Evolutionary conservation across 2,113 vertebrate genomes (phyloP).

Genomic region (Chamaetylas fuelleborni): DNA sequence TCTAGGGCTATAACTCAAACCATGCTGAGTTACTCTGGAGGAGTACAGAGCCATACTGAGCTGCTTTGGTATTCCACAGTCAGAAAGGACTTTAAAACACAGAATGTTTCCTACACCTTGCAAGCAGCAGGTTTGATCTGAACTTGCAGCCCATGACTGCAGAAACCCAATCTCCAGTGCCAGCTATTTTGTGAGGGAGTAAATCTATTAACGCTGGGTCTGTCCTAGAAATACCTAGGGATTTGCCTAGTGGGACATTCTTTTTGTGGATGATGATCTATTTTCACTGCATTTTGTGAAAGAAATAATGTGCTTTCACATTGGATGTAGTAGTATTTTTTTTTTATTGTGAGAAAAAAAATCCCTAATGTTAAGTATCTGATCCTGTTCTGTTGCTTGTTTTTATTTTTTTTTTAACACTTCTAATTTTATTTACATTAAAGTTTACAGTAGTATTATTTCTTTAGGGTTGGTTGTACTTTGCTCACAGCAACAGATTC

Average conservation of each 20-base stretch:
- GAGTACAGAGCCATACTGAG: neutral
- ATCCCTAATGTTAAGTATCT: neutral
- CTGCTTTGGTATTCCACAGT: neutral
- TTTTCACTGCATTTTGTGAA: neutral
- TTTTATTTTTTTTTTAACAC: neutral
- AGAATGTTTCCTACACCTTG: neutral
- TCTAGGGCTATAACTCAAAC: neutral
- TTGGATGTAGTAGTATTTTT: rapidly evolving
- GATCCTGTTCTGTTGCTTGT: neutral
- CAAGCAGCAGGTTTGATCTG: neutral
- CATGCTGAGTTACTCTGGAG: neutral
- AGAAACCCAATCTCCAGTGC: neutral
- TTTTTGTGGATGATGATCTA: neutral
- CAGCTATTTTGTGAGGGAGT: neutral
- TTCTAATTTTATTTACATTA: neutral
- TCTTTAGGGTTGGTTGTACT: neutral
- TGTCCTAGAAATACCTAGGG: neutral
- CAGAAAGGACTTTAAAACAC: neutral
- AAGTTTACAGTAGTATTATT: neutral
- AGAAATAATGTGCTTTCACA: neutral
- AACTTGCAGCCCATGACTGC: neutral
- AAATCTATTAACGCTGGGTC: neutral
- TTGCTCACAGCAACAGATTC: neutral
- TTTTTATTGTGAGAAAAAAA: neutral
- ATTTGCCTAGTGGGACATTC: neutral